A percentile compares a stretch with the other conserved stretches of the same genome.
These are phyloP conservation scores for Polyommatus iphigenia DNA, from an alignment of 2,888 invertebrate species.

Conservation along the genomic window DNA sequence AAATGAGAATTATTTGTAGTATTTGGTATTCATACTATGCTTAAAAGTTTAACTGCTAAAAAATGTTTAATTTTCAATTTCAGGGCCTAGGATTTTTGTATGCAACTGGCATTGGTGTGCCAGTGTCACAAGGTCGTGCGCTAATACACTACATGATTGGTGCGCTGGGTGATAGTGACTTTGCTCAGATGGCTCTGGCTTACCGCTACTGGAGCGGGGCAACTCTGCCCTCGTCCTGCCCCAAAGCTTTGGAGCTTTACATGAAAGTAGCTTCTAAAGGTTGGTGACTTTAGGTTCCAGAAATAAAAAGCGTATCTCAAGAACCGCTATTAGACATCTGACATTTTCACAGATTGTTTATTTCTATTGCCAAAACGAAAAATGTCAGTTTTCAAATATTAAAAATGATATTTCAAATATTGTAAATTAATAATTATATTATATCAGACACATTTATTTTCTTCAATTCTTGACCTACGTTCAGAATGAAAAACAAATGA, in stretches of 20 bases:
- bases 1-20: no score
- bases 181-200: slow-evolving; percentile 98
- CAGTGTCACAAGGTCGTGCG: slow-evolving; percentile 92
- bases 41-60: neutral
- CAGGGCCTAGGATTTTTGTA: slow-evolving; percentile 93
- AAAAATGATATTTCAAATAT: no score
- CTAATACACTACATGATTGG: slow-evolving; percentile 95
- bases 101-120: slow-evolving; percentile 91
- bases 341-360: no score
- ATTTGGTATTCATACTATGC: no score
- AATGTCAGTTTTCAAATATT: no score
- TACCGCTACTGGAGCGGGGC: slow-evolving; percentile 97
- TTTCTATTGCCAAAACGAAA: no score
- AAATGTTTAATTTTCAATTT: slow-evolving; percentile 29
- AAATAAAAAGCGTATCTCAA: neutral
- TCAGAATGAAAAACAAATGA: neutral
- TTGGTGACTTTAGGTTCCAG: slow-evolving; percentile 49
- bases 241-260: slow-evolving; percentile 94
- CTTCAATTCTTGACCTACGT: neutral
- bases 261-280: slow-evolving; percentile 94
- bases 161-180: slow-evolving; percentile 93
- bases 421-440: no score
- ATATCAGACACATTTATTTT: no score
- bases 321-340: no score
- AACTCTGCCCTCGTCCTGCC: slow-evolving; percentile 93